Percentiles rank a stretch among this genome's conserved stretches.
These are phyloP conservation scores for Lindbergichthys nudifrons DNA, from an alignment of 2,797 vertebrate genomes.

Conservation along the genomic window DNA sequence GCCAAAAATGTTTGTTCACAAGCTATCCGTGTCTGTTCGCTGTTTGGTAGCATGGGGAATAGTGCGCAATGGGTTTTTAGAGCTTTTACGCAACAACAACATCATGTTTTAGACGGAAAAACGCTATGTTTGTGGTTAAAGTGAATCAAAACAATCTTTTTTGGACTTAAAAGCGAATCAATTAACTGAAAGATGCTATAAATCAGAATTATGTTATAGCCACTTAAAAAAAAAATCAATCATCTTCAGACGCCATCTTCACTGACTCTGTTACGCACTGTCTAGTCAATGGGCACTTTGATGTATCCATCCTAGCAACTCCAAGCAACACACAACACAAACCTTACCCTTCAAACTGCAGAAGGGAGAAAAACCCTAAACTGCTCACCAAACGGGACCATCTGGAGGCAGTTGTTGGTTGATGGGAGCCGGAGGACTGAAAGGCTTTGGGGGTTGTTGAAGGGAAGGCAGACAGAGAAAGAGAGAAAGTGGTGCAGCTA, in stretches of 20 bases:
- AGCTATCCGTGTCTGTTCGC: not conserved
- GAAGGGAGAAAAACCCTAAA: constrained; percentile 63
- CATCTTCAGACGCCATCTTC: not conserved
- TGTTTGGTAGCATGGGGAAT: not conserved
- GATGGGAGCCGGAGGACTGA: constrained; percentile 69
- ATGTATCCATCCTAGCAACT: constrained; percentile 69
- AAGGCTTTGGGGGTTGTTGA: constrained; percentile 57
- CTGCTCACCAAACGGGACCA: constrained; percentile 76
- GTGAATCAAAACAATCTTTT: not conserved
- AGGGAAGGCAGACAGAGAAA: constrained; percentile 39
- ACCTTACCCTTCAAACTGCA: constrained; percentile 59
- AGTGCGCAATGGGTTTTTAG: not conserved
- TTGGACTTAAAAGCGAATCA: not conserved
- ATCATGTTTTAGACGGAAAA: not conserved
- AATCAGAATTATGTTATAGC: not conserved
- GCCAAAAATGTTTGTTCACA: too few species aligned
- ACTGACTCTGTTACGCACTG: constrained; percentile 12
- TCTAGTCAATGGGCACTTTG: constrained; percentile 52
- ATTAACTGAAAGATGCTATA: not conserved
- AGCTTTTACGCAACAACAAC: not conserved
- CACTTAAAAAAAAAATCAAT: too few species aligned
- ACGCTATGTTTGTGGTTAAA: not conserved
- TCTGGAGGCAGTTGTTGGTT: constrained; percentile 79
- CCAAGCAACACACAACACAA: constrained; percentile 62
- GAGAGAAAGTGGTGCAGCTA: constrained; percentile 47